Evolutionary conservation across 1,140 invertebrate species (phyloP), one percentile per base, ranked within the genome.

Genomic region (Stegodyphus mimosarum): DNA sequence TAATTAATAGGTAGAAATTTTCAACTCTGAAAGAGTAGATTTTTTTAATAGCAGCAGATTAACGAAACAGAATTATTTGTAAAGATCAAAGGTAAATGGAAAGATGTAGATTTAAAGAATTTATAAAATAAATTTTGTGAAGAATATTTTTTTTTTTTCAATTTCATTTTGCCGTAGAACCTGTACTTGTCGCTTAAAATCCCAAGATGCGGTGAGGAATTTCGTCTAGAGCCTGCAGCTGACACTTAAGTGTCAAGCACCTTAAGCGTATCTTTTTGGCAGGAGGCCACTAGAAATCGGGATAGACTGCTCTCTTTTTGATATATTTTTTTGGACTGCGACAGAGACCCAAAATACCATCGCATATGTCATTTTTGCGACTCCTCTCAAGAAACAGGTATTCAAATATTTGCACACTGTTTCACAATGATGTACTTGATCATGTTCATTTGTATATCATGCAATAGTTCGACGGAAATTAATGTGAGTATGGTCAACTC

Each of bases 231-330:
- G 55, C 55, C 15, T 60, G 55, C 55, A 60, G 55, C 55, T 60
- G 55, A 60, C 55, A 60, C 55, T 60, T 60, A 60, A 60, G 55
- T 60, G 55, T 60, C 55, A 60, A 60, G 55, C 55, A 60, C 55
- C 55, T 60, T 60, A 33, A 60, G 55, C 55, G 55, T 60, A 60
- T 60, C 55, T 60, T 60, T 60, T 60, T 60, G 55, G 55, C 55
- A 60, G 55, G 55, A 9, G 55, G 9, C 55, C 55, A 60, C 55
- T 60, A 15, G 15, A 60, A 60, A 60, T 60, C 55, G 55, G 55
- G 55, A 60, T 60, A 60, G 55, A 60, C 55, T 60, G 55, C 15
- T 60, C 55, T 60, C 55, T 60, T 60, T 60, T 60, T 60, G 9
- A 15, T 10, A 10, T 10, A 10, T 10, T 60, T 60, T 60, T 60